Evolutionary conservation across 30 jellyfish, hydroid and myxozoan genomes (phyloP), one percentile per base, ranked within the genome.

Genomic region (Turritopsis rubra): DNA sequence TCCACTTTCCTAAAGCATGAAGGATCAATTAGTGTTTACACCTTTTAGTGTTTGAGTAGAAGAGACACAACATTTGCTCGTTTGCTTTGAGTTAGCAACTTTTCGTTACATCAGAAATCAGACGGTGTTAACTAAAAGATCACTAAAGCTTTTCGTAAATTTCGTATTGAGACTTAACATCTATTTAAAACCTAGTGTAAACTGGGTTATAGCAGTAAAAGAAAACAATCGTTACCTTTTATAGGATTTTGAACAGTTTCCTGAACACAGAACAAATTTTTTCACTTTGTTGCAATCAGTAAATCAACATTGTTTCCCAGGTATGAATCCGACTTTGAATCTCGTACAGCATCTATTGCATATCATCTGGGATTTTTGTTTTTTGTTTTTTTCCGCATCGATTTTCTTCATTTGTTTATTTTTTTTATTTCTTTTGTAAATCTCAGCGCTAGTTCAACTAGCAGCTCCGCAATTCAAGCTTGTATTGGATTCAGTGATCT

Each of bases 231-330:
- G 60, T 13, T 41, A 25, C 52, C n/a, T 52, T 22, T 88, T 76
- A 19, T 70, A 95, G 97, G 99, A 95, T 75, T 95, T 95, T 72
- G 89, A 89, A 84, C 98, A 95, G 79, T 95, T 83, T 72, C 99
- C 99, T 0, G 99, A 95, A n/a, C 99, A 95, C 70, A 84, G 99
- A 68, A 88, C 96, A 52, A 89, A 90, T 85, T 95, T 95, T 85
- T 95, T 95, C 85, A 75, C 75, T 19, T 86, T 95, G 16, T 76
- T 95, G 73, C 96, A 95, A 73, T 90, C 99, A n/a, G 97, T 95
- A 16, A 89, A 91, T 71, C 96, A 88, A 71, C 97, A 89, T 79
- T 95, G 99, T 76, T 95, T 95, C 89, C 89, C 91, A 80, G 96
- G 99, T 93, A 31, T n/a, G n/a, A n/a, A 9, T 82, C 71, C 7